Percentiles rank a stretch among this genome's conserved stretches.
phyloP scores from a whole-genome alignment of 2,888 invertebrate species.

The Clistopyga incitator region DNA sequence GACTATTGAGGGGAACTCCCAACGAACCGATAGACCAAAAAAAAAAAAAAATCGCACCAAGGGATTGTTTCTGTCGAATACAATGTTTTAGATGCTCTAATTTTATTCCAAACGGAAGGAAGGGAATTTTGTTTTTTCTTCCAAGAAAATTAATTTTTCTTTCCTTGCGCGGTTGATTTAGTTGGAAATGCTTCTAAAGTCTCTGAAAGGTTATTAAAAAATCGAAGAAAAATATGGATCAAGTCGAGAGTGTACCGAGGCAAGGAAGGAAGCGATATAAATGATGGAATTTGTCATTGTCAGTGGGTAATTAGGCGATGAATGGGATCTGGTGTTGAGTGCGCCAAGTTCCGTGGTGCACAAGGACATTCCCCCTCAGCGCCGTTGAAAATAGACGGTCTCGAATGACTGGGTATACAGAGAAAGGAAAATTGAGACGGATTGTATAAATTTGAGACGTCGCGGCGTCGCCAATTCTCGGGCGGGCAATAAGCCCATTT shows the following conservation, averaged over 20 bases:
- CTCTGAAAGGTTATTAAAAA: neutral
- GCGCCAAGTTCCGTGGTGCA: slow-evolving; percentile 12
- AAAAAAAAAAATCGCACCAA: neutral
- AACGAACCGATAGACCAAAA: neutral
- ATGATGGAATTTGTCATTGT: slow-evolving; percentile 25
- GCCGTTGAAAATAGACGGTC: slow-evolving; percentile 6
- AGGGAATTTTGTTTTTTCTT: no score
- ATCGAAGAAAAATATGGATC: neutral
- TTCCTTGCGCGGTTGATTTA: neutral
- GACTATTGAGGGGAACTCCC: neutral
- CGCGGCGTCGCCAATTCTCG: slow-evolving; percentile 52
- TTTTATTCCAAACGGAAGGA: neutral
- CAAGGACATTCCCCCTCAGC: neutral
- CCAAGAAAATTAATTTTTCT: neutral
- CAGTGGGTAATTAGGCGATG: slow-evolving; percentile 42
- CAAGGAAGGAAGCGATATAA: slow-evolving; percentile 13
- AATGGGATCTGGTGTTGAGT: slow-evolving; percentile 13
- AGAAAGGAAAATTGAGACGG: slow-evolving; percentile 58
- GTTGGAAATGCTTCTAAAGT: neutral
- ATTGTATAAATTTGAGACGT: slow-evolving; percentile 48
- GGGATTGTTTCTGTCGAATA: neutral
- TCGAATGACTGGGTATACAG: neutral
- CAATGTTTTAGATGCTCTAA: neutral
- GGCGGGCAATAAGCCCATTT: slow-evolving; percentile 57
- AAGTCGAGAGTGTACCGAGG: slow-evolving; percentile 18